These are phyloP conservation scores for Apteryx mantelli DNA, from an alignment of 2,113 vertebrate species.

Conservation along the genomic window DNA sequence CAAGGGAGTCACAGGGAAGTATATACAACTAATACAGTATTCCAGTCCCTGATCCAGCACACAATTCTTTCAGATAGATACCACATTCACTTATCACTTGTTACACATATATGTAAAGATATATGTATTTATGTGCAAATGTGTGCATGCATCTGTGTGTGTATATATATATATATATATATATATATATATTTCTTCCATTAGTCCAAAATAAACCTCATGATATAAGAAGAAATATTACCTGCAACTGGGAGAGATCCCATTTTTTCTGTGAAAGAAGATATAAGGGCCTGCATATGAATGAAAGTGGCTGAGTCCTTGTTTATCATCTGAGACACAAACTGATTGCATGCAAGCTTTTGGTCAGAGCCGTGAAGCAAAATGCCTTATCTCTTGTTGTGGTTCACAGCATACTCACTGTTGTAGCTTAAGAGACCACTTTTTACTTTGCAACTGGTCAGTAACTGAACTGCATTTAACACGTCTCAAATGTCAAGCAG, in stretches of 20 bases:
- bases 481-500: neutral
- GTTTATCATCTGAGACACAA: slow-evolving; percentile 4
- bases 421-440: neutral
- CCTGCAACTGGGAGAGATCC: neutral
- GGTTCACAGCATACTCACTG: too few species aligned
- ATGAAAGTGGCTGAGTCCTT: neutral
- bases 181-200: neutral
- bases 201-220: neutral
- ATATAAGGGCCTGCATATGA: neutral
- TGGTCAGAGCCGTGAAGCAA: too few species aligned
- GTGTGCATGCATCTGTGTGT: neutral
- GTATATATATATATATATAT: too few species aligned
- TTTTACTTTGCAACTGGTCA: neutral
- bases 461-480: neutral
- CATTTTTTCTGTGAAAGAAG: neutral
- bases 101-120: neutral
- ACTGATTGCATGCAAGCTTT: too few species aligned
- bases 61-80: neutral
- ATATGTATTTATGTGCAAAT: neutral
- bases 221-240: neutral
- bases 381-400: too few species aligned
- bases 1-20: neutral
- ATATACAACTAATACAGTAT: neutral
- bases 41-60: neutral
- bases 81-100: neutral